Percentiles rank a stretch among this genome's conserved stretches.
phyloP scores from a whole-genome alignment of 64 coral and sea anemone genomes.

The Stichodactyla mertensii region DNA sequence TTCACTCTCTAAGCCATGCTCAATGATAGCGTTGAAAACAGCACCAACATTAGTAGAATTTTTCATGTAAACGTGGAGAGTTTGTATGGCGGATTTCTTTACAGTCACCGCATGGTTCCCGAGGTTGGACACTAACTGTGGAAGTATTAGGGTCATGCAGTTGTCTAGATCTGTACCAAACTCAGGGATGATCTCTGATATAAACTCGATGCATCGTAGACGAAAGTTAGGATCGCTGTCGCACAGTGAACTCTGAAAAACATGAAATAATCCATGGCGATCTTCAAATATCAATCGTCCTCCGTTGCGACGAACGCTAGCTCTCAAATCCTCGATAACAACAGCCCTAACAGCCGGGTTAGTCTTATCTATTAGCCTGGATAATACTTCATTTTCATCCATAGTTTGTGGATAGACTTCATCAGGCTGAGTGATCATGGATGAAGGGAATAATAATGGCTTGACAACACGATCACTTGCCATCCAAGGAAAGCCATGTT shows the following conservation, averaged over 20 bases:
- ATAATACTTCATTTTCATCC: slow-evolving; percentile 88
- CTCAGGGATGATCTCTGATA: slow-evolving; percentile 88
- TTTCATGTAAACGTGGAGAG: slow-evolving; percentile 99
- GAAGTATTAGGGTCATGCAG: slow-evolving; percentile 89
- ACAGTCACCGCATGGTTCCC: slow-evolving; percentile 83
- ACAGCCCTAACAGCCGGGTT: slow-evolving; percentile 69
- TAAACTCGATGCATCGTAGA: slow-evolving; percentile 84
- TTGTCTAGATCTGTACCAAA: slow-evolving; percentile 86
- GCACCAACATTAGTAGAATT: slow-evolving; percentile 71
- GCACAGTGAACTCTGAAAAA: slow-evolving; percentile 78
- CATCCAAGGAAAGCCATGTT: slow-evolving; percentile 48
- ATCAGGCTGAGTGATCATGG: slow-evolving; percentile 91
- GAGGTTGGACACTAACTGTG: slow-evolving; percentile 86
- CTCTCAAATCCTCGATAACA: slow-evolving; percentile 78
- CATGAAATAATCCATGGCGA: slow-evolving; percentile 80
- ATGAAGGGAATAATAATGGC: slow-evolving; percentile 71
- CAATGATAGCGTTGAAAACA: slow-evolving; percentile 87
- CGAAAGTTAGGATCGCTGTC: slow-evolving; percentile 77
- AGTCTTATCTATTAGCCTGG: slow-evolving; percentile 55
- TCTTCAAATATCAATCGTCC: slow-evolving; percentile 91
- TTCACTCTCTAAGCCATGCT: slow-evolving; percentile 92
- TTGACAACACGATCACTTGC: slow-evolving; percentile 98
- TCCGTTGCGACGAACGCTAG: slow-evolving; percentile 86
- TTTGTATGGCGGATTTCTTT: slow-evolving; percentile 95
- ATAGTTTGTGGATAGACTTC: slow-evolving; percentile 83